Evolutionary conservation across 2,888 invertebrate genomes (phyloP), one percentile per base, ranked within the genome.

Genomic region (Cecidostiba fungosa): DNA sequence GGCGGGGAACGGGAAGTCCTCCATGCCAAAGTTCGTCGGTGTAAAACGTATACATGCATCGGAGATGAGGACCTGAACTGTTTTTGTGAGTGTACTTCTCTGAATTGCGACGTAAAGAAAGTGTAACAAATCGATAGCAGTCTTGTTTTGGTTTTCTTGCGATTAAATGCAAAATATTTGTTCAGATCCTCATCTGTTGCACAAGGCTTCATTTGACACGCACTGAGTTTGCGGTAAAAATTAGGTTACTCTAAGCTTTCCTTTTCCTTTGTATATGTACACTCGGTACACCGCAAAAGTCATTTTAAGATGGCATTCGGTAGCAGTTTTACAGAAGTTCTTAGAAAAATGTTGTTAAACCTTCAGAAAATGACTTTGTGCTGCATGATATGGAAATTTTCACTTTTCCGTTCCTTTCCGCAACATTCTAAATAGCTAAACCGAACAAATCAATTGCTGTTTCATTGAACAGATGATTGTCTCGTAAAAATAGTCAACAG

Each of bases 21-120:
- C 62, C 19, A 84, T 78, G 82, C 86, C 78, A 86, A 86, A 82
- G 84, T 82, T 16, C 32, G 43, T 77, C 70, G 39, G 72, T 36
- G 12, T 66, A 3, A n/a, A 23, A n/a, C 29, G n/a, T 36, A 43
- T 69, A n/a, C 54, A 23, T 50, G 50, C 19, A 19, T 50, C 5
- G 4, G 19, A 50, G 50, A 19, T 19, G 19, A 69, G 69, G 12
- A 26, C 32, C 32, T 32, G 69, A 69, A 69, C 16, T 19, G 32
- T 19, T 29, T 69, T 26, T 62, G 16, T 5, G 50, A 59, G 54
- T 59, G 54, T 8, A 19, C n/a, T 59, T 59, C n/a, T 23, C n/a
- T 59, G 54, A 59, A 59, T 59, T 59, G n/a, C n/a, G n/a, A 59
- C 54, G 19, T 6, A 6, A 59, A 23, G 23, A 59, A 59, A 59